Evolutionary conservation across 2,113 vertebrate genomes (phyloP).

Genomic region (Rhinogobius similis): DNA sequence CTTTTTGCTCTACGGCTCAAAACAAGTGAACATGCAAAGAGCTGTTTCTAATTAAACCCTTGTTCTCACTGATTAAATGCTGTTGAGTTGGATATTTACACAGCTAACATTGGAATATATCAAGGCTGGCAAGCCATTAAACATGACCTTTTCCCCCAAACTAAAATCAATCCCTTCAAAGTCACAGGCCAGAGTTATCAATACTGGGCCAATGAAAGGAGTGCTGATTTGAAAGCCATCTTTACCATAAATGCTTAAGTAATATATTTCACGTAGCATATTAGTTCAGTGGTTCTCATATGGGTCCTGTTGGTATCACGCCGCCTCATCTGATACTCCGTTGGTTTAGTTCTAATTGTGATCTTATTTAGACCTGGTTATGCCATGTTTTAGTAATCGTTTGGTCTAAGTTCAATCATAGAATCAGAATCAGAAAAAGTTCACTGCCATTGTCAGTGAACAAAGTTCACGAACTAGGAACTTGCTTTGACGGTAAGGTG

Average conservation of each 20-base stretch:
- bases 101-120: slow-evolving; percentile 44
- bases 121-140: slow-evolving; percentile 61
- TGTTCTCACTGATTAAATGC: slow-evolving; percentile 42
- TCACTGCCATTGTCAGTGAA: no score
- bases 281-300: not conserved
- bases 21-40: not conserved
- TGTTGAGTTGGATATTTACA: slow-evolving; percentile 45
- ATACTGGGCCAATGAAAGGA: slow-evolving; percentile 51
- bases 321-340: not conserved
- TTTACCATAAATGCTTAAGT: not conserved
- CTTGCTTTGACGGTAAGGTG: no score
- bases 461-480: no score
- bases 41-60: slow-evolving; percentile 38
- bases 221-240: slow-evolving; percentile 16
- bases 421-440: no score
- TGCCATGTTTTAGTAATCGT: not conserved
- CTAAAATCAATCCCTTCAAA: slow-evolving; percentile 67
- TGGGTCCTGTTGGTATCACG: no score
- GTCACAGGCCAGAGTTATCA: slow-evolving; percentile 55
- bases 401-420: not conserved
- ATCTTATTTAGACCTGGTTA: not conserved
- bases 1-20: not conserved
- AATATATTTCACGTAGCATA: not conserved
- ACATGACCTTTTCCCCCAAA: slow-evolving; percentile 70
- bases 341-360: no score